Evolutionary conservation across 1,140 invertebrate species (phyloP), one percentile per base, ranked within the genome.

Genomic region (Orchesella cincta): DNA sequence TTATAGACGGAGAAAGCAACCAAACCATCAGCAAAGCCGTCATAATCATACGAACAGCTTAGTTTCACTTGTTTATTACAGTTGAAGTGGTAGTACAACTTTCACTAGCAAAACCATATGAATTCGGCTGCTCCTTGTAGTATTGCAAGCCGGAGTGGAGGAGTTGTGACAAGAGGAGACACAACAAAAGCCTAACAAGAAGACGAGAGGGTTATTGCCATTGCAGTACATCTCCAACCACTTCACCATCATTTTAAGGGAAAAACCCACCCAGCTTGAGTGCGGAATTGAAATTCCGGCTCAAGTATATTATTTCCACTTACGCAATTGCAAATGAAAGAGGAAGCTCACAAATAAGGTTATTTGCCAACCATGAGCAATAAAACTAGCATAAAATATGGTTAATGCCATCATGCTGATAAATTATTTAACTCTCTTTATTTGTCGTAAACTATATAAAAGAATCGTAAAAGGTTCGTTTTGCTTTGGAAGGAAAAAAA

Each of bases 331-430:
- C 23, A 57, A 57, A 57, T 57, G 23, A 57, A 57, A n/a, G 23
- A 57, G 23, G 52, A 23, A 57, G 23, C 52, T 57, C 52, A 57
- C 52, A 57, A 57, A 57, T 57, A 57, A 57, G 12, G 52, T 57
- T 57, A 57, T 57, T 57, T 57, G 52, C 52, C 52, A 57, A 57
- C 12, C 14, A 57, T 57, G 52, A n/a, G 52, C 52, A 57, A 57
- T 57, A 57, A 57, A 57, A 57, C 8, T 57, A 57, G 52, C 52
- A 57, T 57, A 57, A 57, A 57, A 57, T 57, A 57, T 57, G 52
- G 52, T 57, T 57, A 57, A 57, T 57, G 52, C 52, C 52, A 23
- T 57, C 52, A 57, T 26, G 52, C 18, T 57, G 52, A 57, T 57
- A 57, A 57, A 57, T 14, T 57, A 57, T 57, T 57, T 57, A 57